These are phyloP conservation scores for Bathynomus jamesi DNA, from an alignment of 1,140 invertebrate genomes.

Conservation along the genomic window DNA sequence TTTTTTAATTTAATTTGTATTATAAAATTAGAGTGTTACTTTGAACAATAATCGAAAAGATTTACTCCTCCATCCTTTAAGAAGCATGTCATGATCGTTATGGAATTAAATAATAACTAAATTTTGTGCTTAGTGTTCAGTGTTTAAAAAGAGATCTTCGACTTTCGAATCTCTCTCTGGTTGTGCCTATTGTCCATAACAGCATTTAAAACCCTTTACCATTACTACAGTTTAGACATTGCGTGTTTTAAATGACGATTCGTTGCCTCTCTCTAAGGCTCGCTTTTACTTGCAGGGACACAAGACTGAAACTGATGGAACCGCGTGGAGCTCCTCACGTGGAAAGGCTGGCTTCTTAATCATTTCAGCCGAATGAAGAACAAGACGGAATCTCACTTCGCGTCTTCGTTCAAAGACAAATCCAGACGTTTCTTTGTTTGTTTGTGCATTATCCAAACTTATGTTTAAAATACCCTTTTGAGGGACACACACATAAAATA, in stretches of 20 bases:
- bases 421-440: too few species aligned
- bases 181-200: neutral
- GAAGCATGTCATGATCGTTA: too few species aligned
- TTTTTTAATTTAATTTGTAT: too few species aligned
- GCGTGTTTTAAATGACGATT: neutral
- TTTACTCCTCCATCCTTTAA: too few species aligned
- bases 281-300: neutral
- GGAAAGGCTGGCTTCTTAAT: slow-evolving; percentile 11
- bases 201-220: neutral
- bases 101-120: too few species aligned
- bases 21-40: too few species aligned
- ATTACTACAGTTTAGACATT: neutral
- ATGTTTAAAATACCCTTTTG: too few species aligned
- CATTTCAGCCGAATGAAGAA: neutral
- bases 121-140: neutral
- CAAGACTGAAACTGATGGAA: slow-evolving; percentile 17
- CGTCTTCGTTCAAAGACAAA: too few species aligned
- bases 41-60: too few species aligned
- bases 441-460: too few species aligned
- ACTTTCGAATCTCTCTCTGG: neutral
- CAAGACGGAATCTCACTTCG: too few species aligned
- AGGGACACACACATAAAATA: too few species aligned
- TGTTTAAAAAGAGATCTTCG: slow-evolving; percentile 1
- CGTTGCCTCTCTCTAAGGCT: neutral
- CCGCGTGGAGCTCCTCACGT: slow-evolving; percentile 3